Evolutionary conservation across 1,140 invertebrate species (phyloP).

Genomic region (Chrysomallon squamiferum): DNA sequence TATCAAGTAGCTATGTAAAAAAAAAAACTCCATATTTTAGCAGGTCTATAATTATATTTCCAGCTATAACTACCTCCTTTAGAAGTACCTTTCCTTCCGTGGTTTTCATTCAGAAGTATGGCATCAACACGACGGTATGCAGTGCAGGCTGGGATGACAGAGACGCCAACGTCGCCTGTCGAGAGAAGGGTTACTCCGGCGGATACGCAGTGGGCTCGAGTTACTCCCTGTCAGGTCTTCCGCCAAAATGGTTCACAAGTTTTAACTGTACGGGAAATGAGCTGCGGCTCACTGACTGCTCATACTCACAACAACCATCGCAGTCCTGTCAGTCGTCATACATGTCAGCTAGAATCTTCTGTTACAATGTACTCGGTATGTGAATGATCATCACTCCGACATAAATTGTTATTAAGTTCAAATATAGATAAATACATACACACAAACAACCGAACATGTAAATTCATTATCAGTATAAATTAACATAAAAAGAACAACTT

Average conservation of each 20-base stretch:
- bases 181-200: neutral
- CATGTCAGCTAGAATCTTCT: slow-evolving; percentile 28
- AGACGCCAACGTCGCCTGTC: slow-evolving; percentile 9
- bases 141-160: slow-evolving; percentile 6
- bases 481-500: too few relatives aligned
- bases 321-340: slow-evolving; percentile 12
- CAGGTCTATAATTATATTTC: too few relatives aligned
- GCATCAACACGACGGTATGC: slow-evolving; percentile 3
- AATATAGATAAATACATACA: too few relatives aligned
- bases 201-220: neutral
- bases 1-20: too few relatives aligned
- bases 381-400: too few relatives aligned
- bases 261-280: slow-evolving; percentile 12
- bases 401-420: too few relatives aligned
- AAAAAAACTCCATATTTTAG: too few relatives aligned
- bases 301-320: neutral
- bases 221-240: neutral
- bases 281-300: slow-evolving; percentile 6
- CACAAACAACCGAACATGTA: too few relatives aligned
- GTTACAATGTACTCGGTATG: slow-evolving; percentile 8
- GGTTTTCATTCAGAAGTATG: slow-evolving; percentile 8
- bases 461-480: too few relatives aligned
- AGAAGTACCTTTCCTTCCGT: neutral
- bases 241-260: neutral
- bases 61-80: neutral